Base-by-base conservation (phyloP, 2,888 invertebrate genomes). In the Pomacea canaliculata region DNA sequence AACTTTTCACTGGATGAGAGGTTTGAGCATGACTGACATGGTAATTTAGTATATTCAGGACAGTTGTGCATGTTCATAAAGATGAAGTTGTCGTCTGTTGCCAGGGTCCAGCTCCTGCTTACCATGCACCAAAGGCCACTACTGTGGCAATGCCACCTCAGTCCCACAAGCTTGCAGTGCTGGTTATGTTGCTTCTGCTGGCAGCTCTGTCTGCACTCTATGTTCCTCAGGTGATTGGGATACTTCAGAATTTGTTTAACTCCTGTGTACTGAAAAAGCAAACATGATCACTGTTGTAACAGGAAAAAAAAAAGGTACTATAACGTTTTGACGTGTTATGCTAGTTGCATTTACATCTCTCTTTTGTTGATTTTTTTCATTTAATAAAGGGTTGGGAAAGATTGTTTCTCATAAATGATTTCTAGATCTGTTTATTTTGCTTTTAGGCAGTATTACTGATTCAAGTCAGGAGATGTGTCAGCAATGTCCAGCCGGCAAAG, bases 111-210 rank as follows among this genome's bases (percentile, higher is more conserved):
- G 69, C n/a, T 68, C 81, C 1, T 87, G 87, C 78, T 60, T 66
- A 12, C 78, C 79, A 7, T 90, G 90, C 79, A 81, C 84, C 4
- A 88, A 86, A 69, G 90, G 90, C 4, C 83, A 83, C 46, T 82
- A 81, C 56, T 90, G 90, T 79, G 83, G 84, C 10, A 80, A 80
- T 9, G 83, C 85, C 8, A 85, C 80, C 1, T 76, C 83, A 19
- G 83, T 84, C 10, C 86, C 87, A 3, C 70, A 74, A 10, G 77
- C 78, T 9, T 90, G 90, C 78, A 75, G 73, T 10, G 79, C 78
- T 9, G 90, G 89, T 10, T 82, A 82, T 60, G 86, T 87, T 80
- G 87, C 88, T 68, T 80, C 83, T 3, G 86, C 84, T 49, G 83
- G 82, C 16, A 82, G 85, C 23, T 82, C 81, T 51, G 86, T 82